Evolutionary conservation across 1,140 invertebrate genomes (phyloP).

Genomic region (Drosophila oshimai): DNA sequence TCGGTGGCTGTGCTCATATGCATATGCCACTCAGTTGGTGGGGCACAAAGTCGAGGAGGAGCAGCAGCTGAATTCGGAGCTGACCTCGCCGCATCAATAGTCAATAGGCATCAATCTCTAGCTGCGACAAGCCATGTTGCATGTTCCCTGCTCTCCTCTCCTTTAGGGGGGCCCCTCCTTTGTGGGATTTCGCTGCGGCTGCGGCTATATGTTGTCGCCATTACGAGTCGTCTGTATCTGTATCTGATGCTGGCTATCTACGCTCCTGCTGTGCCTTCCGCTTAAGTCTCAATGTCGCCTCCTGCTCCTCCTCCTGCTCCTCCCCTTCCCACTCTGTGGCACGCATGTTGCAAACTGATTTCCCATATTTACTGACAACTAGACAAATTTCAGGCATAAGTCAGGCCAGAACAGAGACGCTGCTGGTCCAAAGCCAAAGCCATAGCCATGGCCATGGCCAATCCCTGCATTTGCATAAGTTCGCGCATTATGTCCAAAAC

Average conservation of each 20-base stretch:
- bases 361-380: slow-evolving; percentile 83
- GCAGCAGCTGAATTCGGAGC: background rate
- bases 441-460: too few species aligned
- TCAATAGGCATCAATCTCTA: slow-evolving; percentile 77
- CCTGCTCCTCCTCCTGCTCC: background rate
- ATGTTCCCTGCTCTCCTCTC: slow-evolving; percentile 33
- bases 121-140: slow-evolving; percentile 51
- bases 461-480: slow-evolving; percentile 72
- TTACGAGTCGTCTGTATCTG: slow-evolving; percentile 59
- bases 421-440: slow-evolving; percentile 12
- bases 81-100: slow-evolving; percentile 68
- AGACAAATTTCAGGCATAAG: slow-evolving; percentile 82
- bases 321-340: slow-evolving; percentile 38
- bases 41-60: background rate
- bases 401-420: slow-evolving; percentile 51
- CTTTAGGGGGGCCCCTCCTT: background rate
- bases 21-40: slow-evolving; percentile 67
- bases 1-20: slow-evolving; percentile 61
- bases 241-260: slow-evolving; percentile 82
- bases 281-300: slow-evolving; percentile 76
- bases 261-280: slow-evolving; percentile 82
- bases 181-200: slow-evolving; percentile 12
- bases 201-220: slow-evolving; percentile 68
- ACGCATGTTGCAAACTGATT: slow-evolving; percentile 81
- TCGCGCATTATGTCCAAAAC: slow-evolving; percentile 79